Base-by-base conservation (phyloP, 2,797 vertebrate species). In the Holocentrus rufus region DNA sequence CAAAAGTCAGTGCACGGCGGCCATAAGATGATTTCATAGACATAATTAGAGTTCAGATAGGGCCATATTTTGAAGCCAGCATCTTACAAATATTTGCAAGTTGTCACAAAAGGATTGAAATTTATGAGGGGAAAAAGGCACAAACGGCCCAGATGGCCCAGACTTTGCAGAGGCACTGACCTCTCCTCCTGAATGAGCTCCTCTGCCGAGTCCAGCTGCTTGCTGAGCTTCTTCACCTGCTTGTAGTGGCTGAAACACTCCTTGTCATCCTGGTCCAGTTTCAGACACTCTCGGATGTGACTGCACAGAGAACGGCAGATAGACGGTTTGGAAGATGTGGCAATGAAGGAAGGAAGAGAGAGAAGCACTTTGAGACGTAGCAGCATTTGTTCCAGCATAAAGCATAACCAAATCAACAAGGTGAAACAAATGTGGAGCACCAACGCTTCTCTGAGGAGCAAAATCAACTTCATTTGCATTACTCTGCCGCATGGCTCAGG, bases 201-300 rank as follows among this genome's bases (percentile, higher is more conserved):
- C 23, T 96, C 95, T 0, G 94, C 95, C 0, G 90, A 85, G 78
- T 95, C 95, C 85, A 96, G 85, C 88, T 95, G 95, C 82, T 95
- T 94, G 85, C 93, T 93, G 64, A 96, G 94, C 79, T 95, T 96
- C 73, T 95, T 96, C 84, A 94, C 95, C 83, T 94, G 95, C 85
- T 95, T 95, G 91, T 96, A 96, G 81, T 95, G 95, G 44, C 89
- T 74, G 72, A 96, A 94, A 84, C 95, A 96, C 50, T 94, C 93
- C 36, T 93, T 95, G 83, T 96, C 95, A 0, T 96, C 95, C 88
- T 95, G 95, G 85, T 96, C 95, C 25, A 96, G 89, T 87, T 94
- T 95, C 81, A 96, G 88, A 85, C 95, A 96, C 72, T 96, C 95
- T 7, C 95, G 88, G 13, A 95, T 86, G 61, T 95, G 93, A 69